phyloP scores from a whole-genome alignment of 1,140 invertebrate species.

The Drosophila baimaii region DNA sequence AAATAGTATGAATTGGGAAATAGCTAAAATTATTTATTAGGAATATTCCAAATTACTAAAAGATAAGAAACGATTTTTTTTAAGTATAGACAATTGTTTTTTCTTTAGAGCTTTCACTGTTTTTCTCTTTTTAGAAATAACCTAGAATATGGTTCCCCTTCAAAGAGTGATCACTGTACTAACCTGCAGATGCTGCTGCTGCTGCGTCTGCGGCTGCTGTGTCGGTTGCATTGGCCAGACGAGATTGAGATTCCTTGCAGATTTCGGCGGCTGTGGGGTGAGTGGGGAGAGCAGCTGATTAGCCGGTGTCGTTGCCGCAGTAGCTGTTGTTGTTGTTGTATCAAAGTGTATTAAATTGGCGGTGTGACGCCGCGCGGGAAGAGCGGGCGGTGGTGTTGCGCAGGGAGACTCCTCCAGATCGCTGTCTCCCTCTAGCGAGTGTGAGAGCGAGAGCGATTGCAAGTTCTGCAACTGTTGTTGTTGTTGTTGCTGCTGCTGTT shows the following conservation, averaged over 20 bases:
- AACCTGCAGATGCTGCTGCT: slow-evolving; percentile 54
- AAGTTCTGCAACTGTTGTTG: slow-evolving; percentile 32
- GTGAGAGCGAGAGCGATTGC: slow-evolving; percentile 23
- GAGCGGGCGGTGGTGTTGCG: slow-evolving; percentile 63
- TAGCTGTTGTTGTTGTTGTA: slow-evolving; percentile 17
- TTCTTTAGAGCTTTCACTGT: too few species aligned
- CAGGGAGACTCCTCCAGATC: slow-evolving; percentile 47
- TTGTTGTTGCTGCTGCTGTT: slow-evolving; percentile 30
- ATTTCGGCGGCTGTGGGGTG: slow-evolving; percentile 21
- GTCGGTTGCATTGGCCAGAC: slow-evolving; percentile 53
- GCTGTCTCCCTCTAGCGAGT: slow-evolving; percentile 16
- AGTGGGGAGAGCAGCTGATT: slow-evolving; percentile 53
- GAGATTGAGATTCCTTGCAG: slow-evolving; percentile 57
- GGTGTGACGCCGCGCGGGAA: slow-evolving; percentile 72
- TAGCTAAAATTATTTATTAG: too few species aligned
- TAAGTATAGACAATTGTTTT: too few species aligned
- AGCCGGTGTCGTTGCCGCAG: slow-evolving; percentile 24
- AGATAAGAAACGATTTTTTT: too few species aligned
- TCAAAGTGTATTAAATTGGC: slow-evolving; percentile 63
- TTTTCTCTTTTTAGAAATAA: not conserved
- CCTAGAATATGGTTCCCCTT: not conserved
- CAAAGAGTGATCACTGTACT: slow-evolving; percentile 32
- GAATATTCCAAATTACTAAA: too few species aligned
- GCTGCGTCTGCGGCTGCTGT: slow-evolving; percentile 33
- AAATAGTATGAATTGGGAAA: too few species aligned